Evolutionary conservation across 2,113 vertebrate genomes (phyloP), one percentile per base, ranked within the genome.

Genomic region (Zingel zingel): DNA sequence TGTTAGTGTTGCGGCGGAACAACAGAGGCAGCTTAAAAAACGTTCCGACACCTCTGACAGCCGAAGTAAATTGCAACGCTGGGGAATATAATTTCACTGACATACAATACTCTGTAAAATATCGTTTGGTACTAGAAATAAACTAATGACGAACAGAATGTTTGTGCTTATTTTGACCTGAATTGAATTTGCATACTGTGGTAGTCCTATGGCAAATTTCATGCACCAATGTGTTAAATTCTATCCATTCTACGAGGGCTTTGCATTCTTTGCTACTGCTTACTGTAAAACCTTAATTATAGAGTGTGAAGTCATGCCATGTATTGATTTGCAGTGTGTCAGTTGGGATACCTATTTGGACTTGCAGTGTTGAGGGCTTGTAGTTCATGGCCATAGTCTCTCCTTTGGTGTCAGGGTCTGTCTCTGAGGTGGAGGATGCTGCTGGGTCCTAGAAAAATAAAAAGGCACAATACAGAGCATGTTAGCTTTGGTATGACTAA

Each of bases 351-450:
- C 98, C 98, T 94, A 99, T 96, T 93, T 99, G 98, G 89, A 98
- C 97, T 91, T 99, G 98, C 81, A 99, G 96, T 3, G 97, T 97
- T 48, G 98, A 98, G 36, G 97, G 97, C 92, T 99, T 98, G 94
- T 99, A 99, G 96, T 97, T 99, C 94, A 99, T 96, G 92, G 97
- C 94, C 94, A 98, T 96, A 43, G 96, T 97, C 94, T 99, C 97
- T 71, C 96, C 96, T 93, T 98, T 96, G 0, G 94, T 92, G 61
- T 97, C 97, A 43, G 96, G 93, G 89, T 97, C 96, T 68, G 93
- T 93, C 89, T 98, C 97, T 36, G 96, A 96, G 91, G 97, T 95
- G 39, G 97, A 96, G 27, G 97, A 93, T 10, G 96, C 96, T 27
- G 97, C 93, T 85, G 97, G 97, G 87, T 99, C 98, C 98, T 99